Evolutionary conservation across 1,140 invertebrate species (phyloP).

Genomic region (Nephotettix cincticeps): DNA sequence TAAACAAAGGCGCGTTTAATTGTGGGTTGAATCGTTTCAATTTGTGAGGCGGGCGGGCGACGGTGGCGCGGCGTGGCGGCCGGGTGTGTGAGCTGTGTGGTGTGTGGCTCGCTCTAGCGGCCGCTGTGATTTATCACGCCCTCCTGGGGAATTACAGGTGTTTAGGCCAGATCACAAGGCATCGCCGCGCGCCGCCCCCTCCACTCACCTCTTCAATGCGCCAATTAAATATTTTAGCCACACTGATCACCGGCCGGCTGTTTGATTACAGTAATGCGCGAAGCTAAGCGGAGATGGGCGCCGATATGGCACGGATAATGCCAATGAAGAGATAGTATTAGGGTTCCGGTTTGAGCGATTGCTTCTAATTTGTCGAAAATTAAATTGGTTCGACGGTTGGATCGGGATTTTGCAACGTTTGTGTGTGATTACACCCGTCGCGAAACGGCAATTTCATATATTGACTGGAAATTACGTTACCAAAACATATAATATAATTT

Average conservation of each 20-base stretch:
- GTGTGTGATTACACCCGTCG: no score
- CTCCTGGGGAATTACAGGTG: neutral
- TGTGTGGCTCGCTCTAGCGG: neutral
- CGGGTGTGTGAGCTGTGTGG: neutral
- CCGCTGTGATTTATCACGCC: neutral
- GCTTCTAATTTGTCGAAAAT: no score
- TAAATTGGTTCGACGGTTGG: no score
- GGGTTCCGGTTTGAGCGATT: no score
- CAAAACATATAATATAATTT: no score
- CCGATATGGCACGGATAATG: neutral
- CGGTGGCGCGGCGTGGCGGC: neutral
- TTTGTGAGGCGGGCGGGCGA: neutral
- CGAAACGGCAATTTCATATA: no score
- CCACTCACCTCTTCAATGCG: neutral
- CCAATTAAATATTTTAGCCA: slow-evolving; percentile 8
- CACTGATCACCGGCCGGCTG: neutral
- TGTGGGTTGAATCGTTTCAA: slow-evolving; percentile 2
- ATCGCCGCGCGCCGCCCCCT: neutral
- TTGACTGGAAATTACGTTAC: no score
- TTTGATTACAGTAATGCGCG: slow-evolving; percentile 4
- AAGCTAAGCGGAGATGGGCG: neutral
- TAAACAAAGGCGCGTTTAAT: slow-evolving; percentile 7
- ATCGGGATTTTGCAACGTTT: no score
- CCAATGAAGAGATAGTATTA: no score
- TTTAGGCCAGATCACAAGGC: slow-evolving; percentile 5